phyloP scores from a whole-genome alignment of 2,888 invertebrate genomes.

The Drosophila macrothrix region DNA sequence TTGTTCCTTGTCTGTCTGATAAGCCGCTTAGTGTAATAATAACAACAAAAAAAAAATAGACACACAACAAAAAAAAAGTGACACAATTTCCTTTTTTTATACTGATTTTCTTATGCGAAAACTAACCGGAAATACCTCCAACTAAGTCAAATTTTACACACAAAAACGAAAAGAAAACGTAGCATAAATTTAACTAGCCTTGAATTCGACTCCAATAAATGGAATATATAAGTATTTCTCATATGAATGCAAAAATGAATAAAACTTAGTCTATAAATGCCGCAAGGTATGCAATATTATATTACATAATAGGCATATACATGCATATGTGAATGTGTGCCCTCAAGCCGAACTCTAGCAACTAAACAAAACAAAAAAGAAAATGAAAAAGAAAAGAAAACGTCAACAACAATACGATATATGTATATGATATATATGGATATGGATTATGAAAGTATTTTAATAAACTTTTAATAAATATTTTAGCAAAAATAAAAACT shows the following conservation, averaged over 20 bases:
- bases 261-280: slow-evolving; percentile 69
- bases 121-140: slow-evolving; percentile 73
- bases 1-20: slow-evolving; percentile 21
- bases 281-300: slow-evolving; percentile 81
- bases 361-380: background rate
- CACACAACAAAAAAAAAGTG: slow-evolving; percentile 6
- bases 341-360: slow-evolving; percentile 23
- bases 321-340: slow-evolving; percentile 23
- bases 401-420: slow-evolving; percentile 60
- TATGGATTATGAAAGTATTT: slow-evolving; percentile 76
- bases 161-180: slow-evolving; percentile 37
- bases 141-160: slow-evolving; percentile 59
- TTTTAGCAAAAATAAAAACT: slow-evolving; percentile 75
- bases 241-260: slow-evolving; percentile 36
- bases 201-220: slow-evolving; percentile 71
- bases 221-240: slow-evolving; percentile 36
- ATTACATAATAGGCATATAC: slow-evolving; percentile 52
- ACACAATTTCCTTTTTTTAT: background rate
- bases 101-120: slow-evolving; percentile 16
- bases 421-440: slow-evolving; percentile 47
- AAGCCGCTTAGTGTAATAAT: slow-evolving; percentile 49
- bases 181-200: slow-evolving; percentile 75
- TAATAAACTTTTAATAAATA: slow-evolving; percentile 80
- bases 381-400: background rate
- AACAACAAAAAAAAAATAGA: background rate